A percentile compares a stretch with the other conserved stretches of the same genome.
Conservation (phyloP, 92 coral and sea anemone genomes). For the Phenganax marumi region DNA sequence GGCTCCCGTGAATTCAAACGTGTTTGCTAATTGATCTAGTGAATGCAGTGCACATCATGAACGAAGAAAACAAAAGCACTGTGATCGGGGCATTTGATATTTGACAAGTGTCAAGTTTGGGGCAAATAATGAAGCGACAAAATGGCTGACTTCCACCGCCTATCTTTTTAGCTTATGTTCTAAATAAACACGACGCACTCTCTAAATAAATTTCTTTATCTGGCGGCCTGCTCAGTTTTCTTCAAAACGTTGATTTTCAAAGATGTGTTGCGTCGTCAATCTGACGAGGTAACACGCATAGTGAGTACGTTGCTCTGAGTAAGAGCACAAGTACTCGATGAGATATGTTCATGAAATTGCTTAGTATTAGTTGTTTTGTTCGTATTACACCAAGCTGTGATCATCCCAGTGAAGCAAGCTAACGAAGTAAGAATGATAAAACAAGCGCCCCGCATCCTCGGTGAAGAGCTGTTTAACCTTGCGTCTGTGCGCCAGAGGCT, state of each 20-base stretch:
- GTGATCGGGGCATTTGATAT: slow-evolving; percentile 38
- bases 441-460: slow-evolving; percentile 20
- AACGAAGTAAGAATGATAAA: neutral
- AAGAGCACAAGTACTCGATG: neutral
- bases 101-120: slow-evolving; percentile 43
- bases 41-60: slow-evolving; percentile 38
- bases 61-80: slow-evolving; percentile 24
- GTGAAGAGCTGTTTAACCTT: slow-evolving; percentile 18
- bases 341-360: slow-evolving; percentile 21
- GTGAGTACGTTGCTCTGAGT: neutral
- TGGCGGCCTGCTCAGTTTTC: neutral
- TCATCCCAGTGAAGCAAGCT: neutral
- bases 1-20: slow-evolving; percentile 40
- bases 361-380: neutral
- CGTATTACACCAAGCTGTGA: neutral
- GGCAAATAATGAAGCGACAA: slow-evolving; percentile 42
- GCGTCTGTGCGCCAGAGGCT: slow-evolving; percentile 43
- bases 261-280: neutral
- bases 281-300: neutral
- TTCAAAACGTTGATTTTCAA: neutral
- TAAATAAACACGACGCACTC: slow-evolving; percentile 32
- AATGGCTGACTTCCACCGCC: slow-evolving; percentile 37
- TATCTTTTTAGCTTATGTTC: slow-evolving; percentile 29
- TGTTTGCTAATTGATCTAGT: slow-evolving; percentile 44
- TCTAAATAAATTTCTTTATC: neutral